Percentiles rank a stretch among this genome's conserved stretches.
phyloP scores from a whole-genome alignment of 2,113 vertebrate species.

The Grammomys surdaster region DNA sequence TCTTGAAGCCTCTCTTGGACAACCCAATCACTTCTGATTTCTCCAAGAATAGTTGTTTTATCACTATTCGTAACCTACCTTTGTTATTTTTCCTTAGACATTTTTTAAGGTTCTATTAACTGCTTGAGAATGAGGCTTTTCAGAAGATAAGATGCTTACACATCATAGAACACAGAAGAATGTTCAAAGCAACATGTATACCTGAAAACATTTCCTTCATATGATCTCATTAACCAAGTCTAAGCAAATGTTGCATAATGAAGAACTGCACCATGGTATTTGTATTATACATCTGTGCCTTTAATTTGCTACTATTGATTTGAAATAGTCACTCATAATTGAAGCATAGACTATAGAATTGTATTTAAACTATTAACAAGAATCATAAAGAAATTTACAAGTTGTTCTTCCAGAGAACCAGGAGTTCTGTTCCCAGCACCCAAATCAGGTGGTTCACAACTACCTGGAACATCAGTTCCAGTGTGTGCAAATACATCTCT shows the following conservation, averaged over 20 bases:
- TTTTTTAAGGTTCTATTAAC: slow-evolving; percentile 25
- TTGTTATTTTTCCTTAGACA: not conserved
- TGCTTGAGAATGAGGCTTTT: not conserved
- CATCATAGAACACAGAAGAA: not conserved
- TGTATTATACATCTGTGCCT: not conserved
- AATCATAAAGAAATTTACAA: slow-evolving; percentile 28
- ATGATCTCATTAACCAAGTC: not conserved
- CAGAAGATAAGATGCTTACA: not conserved
- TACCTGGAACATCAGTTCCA: not conserved
- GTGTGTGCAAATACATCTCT: not conserved
- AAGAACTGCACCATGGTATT: not conserved
- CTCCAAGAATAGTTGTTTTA: not conserved
- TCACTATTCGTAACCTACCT: not conserved
- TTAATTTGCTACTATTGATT: not conserved
- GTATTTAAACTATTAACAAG: slow-evolving; percentile 13
- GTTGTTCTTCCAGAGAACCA: not conserved
- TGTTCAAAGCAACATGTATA: not conserved
- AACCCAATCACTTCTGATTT: not conserved
- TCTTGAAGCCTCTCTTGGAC: not conserved
- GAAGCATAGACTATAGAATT: not conserved
- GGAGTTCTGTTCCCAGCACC: not conserved
- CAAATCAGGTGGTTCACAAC: not conserved
- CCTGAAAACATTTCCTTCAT: slow-evolving; percentile 1
- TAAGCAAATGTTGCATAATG: not conserved
- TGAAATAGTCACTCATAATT: not conserved